These are phyloP conservation scores for Dinocampus coccinellae DNA, from an alignment of 2,888 invertebrate genomes.

Conservation along the genomic window DNA sequence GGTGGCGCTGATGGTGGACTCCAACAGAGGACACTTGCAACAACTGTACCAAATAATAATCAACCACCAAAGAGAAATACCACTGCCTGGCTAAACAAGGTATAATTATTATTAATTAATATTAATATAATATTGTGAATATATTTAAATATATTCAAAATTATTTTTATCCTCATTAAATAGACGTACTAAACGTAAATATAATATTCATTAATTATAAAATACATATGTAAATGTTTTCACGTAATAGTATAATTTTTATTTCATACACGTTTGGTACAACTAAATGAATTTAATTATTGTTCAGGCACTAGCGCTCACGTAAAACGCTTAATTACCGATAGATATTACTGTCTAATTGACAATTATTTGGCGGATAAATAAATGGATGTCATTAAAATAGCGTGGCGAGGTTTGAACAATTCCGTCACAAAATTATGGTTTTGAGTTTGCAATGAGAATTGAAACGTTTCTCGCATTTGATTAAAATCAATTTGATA, in stretches of 20 bases:
- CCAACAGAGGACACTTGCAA: conserved; percentile 74
- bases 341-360: conserved; percentile 30
- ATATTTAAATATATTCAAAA: too few relatives aligned
- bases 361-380: conserved; percentile 27
- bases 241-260: not conserved
- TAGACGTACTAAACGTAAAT: too few relatives aligned
- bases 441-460: conserved; percentile 11
- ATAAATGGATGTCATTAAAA: conserved; percentile 30
- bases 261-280: not conserved
- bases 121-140: too few relatives aligned
- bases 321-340: conserved; percentile 18
- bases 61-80: conserved; percentile 60
- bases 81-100: conserved; percentile 66
- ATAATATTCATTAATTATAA: too few relatives aligned
- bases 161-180: too few relatives aligned
- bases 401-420: not conserved
- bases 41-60: conserved; percentile 66
- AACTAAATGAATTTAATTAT: conserved; percentile 16
- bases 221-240: not conserved
- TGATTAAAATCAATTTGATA: not conserved
- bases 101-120: conserved; percentile 43
- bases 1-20: conserved; percentile 74
- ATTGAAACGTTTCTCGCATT: conserved; percentile 15
- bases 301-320: not conserved
- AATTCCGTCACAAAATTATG: conserved; percentile 22